A percentile compares a stretch with the other conserved stretches of the same genome.
Evolutionary conservation across 30 jellyfish, hydroid and myxozoan species (phyloP).

Genomic region (Sanderia malayensis): DNA sequence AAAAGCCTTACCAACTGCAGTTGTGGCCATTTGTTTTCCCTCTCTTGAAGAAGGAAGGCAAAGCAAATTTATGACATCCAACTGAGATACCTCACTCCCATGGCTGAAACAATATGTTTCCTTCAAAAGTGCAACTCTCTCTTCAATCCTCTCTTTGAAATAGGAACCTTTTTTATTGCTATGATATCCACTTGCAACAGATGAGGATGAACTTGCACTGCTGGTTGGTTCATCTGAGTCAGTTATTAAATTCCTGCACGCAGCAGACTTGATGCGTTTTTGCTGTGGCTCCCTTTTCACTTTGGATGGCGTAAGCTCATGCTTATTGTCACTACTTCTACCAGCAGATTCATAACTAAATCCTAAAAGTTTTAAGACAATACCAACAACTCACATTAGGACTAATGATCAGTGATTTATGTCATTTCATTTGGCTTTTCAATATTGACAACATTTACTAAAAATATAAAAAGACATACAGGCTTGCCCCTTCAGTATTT

Average conservation of each 20-base stretch:
- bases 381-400: neutral
- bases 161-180: conserved; percentile 21
- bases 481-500: conserved; percentile 26
- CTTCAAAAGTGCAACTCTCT: conserved; percentile 20
- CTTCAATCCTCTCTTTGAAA: conserved; percentile 19
- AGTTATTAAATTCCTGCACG: conserved; percentile 13
- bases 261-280: conserved; percentile 15
- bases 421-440: conserved; percentile 22
- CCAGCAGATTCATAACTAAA: conserved; percentile 8
- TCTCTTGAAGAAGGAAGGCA: conserved; percentile 27
- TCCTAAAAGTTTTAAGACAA: conserved; percentile 1
- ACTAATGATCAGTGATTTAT: too few relatives aligned
- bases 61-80: conserved; percentile 3
- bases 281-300: conserved; percentile 30
- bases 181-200: neutral
- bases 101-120: conserved; percentile 21
- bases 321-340: conserved; percentile 14
- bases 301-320: conserved; percentile 31
- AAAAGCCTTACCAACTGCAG: conserved; percentile 32
- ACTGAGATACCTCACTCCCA: conserved; percentile 9
- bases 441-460: neutral
- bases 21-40: conserved; percentile 31
- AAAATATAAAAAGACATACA: conserved; percentile 2
- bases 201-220: conserved; percentile 26
- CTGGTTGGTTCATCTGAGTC: conserved; percentile 18